Conservation (phyloP, 2,797 vertebrate genomes). For the Tamandua tetradactyla region DNA sequence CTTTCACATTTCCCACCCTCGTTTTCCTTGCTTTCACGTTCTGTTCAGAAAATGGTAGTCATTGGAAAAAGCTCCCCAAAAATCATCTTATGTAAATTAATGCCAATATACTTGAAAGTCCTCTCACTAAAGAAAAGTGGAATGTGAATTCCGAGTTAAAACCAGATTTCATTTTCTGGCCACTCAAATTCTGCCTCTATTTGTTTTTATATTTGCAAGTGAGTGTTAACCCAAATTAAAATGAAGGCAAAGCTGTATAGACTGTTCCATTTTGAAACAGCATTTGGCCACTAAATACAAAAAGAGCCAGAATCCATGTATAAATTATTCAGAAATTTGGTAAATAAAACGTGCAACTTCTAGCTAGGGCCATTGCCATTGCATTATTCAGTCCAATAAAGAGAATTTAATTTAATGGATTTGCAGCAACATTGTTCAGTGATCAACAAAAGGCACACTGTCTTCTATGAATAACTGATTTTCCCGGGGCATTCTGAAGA, state of each 20-base stretch:
- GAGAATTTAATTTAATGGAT: slow-evolving; percentile 89
- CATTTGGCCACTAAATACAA: slow-evolving; percentile 73
- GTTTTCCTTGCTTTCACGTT: slow-evolving; percentile 28
- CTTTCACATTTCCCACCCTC: neutral
- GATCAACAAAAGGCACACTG: slow-evolving; percentile 86
- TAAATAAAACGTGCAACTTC: slow-evolving; percentile 54
- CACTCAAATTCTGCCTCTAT: slow-evolving; percentile 50
- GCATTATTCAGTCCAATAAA: slow-evolving; percentile 70
- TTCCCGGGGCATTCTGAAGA: slow-evolving; percentile 85
- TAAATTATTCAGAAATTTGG: slow-evolving; percentile 69
- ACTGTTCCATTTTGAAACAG: slow-evolving; percentile 53
- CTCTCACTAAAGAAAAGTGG: slow-evolving; percentile 48
- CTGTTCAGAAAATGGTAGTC: neutral
- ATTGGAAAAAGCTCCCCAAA: neutral
- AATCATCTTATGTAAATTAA: slow-evolving; percentile 51
- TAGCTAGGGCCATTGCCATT: slow-evolving; percentile 76
- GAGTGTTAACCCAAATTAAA: slow-evolving; percentile 57
- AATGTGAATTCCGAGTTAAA: slow-evolving; percentile 64
- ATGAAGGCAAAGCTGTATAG: slow-evolving; percentile 56
- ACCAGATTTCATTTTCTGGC: slow-evolving; percentile 35
- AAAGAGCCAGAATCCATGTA: slow-evolving; percentile 69
- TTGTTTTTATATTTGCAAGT: slow-evolving; percentile 67
- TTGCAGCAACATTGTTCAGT: slow-evolving; percentile 90
- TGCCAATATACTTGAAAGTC: neutral
- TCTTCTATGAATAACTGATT: slow-evolving; percentile 89